Evolutionary conservation across 2,113 vertebrate genomes (phyloP).

Genomic region (Shinisaurus crocodilurus): DNA sequence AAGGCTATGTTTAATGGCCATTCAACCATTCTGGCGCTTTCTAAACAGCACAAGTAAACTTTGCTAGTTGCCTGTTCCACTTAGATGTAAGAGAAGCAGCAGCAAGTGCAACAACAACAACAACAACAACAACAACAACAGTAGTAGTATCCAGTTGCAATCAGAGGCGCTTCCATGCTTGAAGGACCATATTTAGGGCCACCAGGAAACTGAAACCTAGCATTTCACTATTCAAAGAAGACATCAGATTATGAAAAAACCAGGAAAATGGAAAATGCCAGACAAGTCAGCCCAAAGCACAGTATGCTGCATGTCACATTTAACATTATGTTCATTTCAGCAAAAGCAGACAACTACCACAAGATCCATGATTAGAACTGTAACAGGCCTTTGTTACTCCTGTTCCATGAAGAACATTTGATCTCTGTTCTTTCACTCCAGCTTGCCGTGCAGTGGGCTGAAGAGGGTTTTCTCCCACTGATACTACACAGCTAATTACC

Average conservation of each 20-base stretch:
- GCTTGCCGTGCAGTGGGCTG: neutral
- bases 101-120: neutral
- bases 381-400: neutral
- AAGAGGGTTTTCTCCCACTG: accelerated
- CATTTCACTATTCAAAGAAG: neutral
- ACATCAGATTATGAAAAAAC: neutral
- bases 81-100: neutral
- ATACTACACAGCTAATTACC: neutral
- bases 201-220: neutral
- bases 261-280: neutral
- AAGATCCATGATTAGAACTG: neutral
- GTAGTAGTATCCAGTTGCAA: neutral
- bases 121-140: neutral
- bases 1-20: neutral
- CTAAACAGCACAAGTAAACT: neutral
- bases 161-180: neutral
- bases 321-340: neutral
- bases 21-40: neutral
- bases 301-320: neutral
- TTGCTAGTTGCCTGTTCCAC: neutral
- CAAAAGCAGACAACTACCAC: neutral
- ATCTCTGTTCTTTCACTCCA: neutral
- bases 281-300: neutral
- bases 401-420: conserved; percentile 4
- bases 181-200: neutral